phyloP scores from a whole-genome alignment of 2,888 invertebrate species.

The Acutogordius australiensis region DNA sequence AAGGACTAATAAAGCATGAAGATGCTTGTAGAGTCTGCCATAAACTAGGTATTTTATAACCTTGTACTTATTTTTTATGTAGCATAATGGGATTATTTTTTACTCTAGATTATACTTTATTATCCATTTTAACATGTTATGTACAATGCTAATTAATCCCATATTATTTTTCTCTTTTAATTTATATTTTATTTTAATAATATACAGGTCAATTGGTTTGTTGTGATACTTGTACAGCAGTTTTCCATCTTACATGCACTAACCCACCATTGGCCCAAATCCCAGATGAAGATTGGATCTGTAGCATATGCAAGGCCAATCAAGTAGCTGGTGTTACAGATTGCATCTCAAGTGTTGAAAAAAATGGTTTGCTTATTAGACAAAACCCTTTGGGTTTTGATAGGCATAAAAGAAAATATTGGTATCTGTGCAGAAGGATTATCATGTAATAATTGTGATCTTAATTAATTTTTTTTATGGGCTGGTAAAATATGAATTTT shows the following conservation, averaged over 20 bases:
- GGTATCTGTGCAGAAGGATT: slow-evolving; percentile 67
- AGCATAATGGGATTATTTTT: no score
- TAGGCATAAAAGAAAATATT: slow-evolving; percentile 78
- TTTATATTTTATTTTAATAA: slow-evolving; percentile 17
- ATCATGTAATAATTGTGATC: slow-evolving; percentile 48
- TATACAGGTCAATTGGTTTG: slow-evolving; percentile 57
- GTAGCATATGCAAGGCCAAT: slow-evolving; percentile 65
- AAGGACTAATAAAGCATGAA: slow-evolving; percentile 36
- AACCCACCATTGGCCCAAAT: slow-evolving; percentile 60
- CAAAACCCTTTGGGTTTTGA: slow-evolving; percentile 81
- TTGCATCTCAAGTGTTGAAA: slow-evolving; percentile 61
- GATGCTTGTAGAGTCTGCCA: slow-evolving; percentile 25
- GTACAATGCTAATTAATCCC: no score
- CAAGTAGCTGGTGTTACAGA: slow-evolving; percentile 58
- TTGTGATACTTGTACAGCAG: slow-evolving; percentile 90
- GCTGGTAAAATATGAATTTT: slow-evolving; percentile 13
- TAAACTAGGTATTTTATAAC: slow-evolving; percentile 18
- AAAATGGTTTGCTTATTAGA: slow-evolving; percentile 57
- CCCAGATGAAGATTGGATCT: slow-evolving; percentile 86
- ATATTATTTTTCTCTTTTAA: background rate
- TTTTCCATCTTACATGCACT: slow-evolving; percentile 80
- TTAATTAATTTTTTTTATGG: no score
- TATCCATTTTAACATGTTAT: no score
- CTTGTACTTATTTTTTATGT: background rate
- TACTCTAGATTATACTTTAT: no score